Conservation (phyloP, 2,113 vertebrate species). For the Pithys albifrons region DNA sequence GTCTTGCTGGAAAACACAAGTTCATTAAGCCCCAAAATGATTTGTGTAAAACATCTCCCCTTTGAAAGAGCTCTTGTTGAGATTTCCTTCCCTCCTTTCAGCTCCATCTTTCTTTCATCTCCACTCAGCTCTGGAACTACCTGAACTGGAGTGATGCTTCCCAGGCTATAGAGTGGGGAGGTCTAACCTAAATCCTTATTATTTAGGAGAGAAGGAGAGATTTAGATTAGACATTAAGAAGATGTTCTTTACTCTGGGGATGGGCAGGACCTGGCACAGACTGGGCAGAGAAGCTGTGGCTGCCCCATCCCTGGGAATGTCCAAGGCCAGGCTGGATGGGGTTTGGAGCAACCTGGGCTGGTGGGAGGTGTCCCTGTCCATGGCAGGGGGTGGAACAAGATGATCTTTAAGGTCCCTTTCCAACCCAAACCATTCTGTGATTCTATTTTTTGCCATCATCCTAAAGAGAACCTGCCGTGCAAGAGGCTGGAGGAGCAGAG, state of each 20-base stretch:
- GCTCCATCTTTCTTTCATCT: neutral
- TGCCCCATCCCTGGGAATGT: neutral
- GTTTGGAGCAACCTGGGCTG: neutral
- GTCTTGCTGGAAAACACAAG: neutral
- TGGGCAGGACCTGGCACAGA: neutral
- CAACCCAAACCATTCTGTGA: neutral
- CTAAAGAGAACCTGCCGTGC: accelerated
- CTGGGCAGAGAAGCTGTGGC: neutral
- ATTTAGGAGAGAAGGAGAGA: neutral
- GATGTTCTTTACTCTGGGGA: neutral
- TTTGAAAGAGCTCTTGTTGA: neutral
- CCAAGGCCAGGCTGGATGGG: neutral
- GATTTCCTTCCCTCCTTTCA: neutral
- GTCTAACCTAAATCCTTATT: no score
- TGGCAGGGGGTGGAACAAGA: accelerated
- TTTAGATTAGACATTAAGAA: neutral
- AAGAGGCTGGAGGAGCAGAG: neutral
- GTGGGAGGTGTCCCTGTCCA: neutral
- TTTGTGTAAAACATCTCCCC: neutral
- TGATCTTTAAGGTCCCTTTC: accelerated
- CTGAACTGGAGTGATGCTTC: neutral
- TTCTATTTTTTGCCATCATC: neutral
- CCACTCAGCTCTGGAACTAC: neutral
- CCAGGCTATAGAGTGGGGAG: neutral
- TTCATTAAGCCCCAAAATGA: neutral